Evolutionary conservation across 2,888 invertebrate genomes (phyloP), one percentile per base, ranked within the genome.

Genomic region (Diabrotica balteata): DNA sequence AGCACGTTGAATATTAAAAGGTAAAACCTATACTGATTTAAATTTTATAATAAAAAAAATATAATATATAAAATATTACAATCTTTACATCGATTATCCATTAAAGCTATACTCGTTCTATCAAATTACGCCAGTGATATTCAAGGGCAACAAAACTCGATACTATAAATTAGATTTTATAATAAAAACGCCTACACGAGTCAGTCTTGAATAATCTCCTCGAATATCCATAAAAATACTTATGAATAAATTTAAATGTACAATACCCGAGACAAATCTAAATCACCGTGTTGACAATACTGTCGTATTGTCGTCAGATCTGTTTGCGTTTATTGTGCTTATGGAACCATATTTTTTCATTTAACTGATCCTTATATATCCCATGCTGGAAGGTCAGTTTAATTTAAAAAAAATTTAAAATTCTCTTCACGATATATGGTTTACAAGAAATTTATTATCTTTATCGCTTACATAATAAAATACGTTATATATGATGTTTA

Each of bases 61-160:
- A 57, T 58, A 63, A 49, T 59, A 42, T 55, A 49, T 66, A 60
- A 70, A 63, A 66, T 61, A 69, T 65, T 60, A 64, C 62, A 62
- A 66, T 70, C 70, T 67, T 51, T 63, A 74, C 73, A 74, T 70
- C 68, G 71, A 67, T 70, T 72, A 62, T 74, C 76, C 72, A 75
- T 75, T 75, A 76, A 70, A 71, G 67, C 65, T 67, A 69, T 71
- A 70, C 73, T 70, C 54, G 70, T 72, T 71, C 72, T 68, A 46
- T 64, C 57, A 55, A 69, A 71, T 69, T 73, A 67, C 68, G 61
- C 67, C 60, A 70, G 72, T 59, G 69, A 65, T 70, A 71, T 70
- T 67, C 75, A 75, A 75, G 75, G 75, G 69, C 74, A 72, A 66
- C 65, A 47, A 67, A 69, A 71, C 70, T 70, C 63, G 72, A 74